Evolutionary conservation across 2,113 vertebrate species (phyloP).

Genomic region (Nothocercus julius): DNA sequence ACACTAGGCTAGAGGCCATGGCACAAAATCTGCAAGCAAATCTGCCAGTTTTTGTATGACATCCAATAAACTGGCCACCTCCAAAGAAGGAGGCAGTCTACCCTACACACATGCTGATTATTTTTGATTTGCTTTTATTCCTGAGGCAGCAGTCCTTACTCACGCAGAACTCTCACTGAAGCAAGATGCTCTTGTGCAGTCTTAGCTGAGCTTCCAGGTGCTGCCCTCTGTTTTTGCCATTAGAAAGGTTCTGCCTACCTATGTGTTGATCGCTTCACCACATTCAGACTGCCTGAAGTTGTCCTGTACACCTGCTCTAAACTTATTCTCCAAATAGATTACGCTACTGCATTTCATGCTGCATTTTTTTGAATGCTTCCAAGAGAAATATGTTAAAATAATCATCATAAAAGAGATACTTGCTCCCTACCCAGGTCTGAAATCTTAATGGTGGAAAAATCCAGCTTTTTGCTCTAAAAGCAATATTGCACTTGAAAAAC

Average conservation of each 20-base stretch:
- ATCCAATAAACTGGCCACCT: background rate
- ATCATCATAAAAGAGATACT: conserved; percentile 63
- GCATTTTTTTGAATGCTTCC: conserved; percentile 17
- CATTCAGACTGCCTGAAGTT: background rate
- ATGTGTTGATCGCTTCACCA: background rate
- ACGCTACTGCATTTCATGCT: conserved; percentile 10
- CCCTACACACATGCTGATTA: background rate
- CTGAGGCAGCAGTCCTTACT: background rate
- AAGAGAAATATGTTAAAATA: conserved; percentile 63
- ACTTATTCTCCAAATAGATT: conserved; percentile 44
- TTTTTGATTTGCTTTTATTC: background rate
- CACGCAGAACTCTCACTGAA: background rate
- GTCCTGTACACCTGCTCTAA: conserved; percentile 61
- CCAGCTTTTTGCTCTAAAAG: conserved; percentile 31
- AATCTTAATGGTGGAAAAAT: conserved; percentile 53
- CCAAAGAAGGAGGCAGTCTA: background rate
- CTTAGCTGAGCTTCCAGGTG: background rate
- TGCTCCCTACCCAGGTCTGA: conserved; percentile 38
- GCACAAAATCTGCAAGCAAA: background rate
- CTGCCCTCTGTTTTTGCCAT: background rate
- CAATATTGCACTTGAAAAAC: conserved; percentile 17
- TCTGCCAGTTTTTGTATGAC: background rate
- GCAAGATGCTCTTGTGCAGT: background rate
- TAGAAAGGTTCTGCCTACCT: background rate
- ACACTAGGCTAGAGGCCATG: background rate